Conservation (phyloP, 92 coral and sea anemone species). For the Bergia puertoricense region DNA sequence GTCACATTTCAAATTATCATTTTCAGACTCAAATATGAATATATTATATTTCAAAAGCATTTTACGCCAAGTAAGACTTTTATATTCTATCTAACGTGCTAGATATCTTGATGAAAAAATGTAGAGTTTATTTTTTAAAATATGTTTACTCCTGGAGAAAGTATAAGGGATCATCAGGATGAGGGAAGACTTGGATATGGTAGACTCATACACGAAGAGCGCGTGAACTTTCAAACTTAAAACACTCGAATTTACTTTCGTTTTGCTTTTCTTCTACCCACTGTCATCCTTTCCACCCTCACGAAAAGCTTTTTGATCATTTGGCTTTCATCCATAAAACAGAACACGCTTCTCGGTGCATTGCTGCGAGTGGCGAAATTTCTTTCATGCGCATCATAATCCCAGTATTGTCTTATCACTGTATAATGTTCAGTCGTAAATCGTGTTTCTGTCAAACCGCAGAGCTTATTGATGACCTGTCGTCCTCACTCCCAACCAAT, state of each 20-base stretch:
- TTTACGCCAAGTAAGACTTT: background rate
- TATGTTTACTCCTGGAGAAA: too few relatives aligned
- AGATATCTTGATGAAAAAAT: background rate
- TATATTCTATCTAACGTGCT: background rate
- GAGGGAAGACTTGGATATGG: too few relatives aligned
- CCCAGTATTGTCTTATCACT: background rate
- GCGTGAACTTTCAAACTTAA: too few relatives aligned
- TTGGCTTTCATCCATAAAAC: constrained; percentile 31
- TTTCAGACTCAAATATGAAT: background rate
- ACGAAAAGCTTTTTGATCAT: background rate
- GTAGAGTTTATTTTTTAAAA: background rate
- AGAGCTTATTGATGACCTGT: constrained; percentile 75
- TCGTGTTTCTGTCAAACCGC: constrained; percentile 38
- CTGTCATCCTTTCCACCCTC: background rate
- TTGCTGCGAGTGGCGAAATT: constrained; percentile 46
- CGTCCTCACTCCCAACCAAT: constrained; percentile 92
- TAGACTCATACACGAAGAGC: too few relatives aligned
- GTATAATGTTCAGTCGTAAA: background rate
- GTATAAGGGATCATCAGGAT: too few relatives aligned
- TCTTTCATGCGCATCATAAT: constrained; percentile 6
- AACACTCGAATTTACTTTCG: background rate
- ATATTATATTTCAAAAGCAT: background rate
- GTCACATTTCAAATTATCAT: background rate
- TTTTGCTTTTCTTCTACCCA: background rate
- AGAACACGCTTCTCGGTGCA: too few relatives aligned